Evolutionary conservation across 2,113 vertebrate species (phyloP).

Genomic region (Lethenteron reissneri): DNA sequence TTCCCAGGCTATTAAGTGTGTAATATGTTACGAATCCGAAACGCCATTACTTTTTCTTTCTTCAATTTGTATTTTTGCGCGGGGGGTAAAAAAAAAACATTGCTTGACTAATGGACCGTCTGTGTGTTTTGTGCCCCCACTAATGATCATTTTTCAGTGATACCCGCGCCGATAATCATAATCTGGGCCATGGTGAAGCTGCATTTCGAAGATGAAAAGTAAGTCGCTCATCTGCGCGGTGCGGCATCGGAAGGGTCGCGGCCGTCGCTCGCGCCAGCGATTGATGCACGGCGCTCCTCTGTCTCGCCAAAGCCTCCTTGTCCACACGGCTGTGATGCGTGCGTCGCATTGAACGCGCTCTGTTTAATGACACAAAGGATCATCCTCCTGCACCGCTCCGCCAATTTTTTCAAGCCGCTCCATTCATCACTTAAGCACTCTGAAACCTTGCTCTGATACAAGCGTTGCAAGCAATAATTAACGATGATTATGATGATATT

Average conservation of each 20-base stretch:
- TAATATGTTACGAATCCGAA: not conserved
- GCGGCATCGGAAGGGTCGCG: not conserved
- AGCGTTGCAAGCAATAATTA: too few species aligned
- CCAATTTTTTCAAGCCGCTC: not conserved
- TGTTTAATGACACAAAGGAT: not conserved
- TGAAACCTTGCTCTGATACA: too few species aligned
- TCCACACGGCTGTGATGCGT: not conserved
- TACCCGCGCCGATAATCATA: constrained; percentile 62
- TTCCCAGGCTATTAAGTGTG: not conserved
- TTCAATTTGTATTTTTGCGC: too few species aligned
- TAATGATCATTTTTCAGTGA: constrained; percentile 25
- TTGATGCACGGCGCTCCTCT: not conserved
- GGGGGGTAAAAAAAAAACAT: too few species aligned
- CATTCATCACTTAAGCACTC: not conserved
- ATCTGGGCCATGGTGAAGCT: constrained; percentile 67
- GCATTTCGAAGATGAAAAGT: constrained; percentile 75
- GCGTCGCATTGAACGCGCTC: not conserved
- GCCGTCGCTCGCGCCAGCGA: not conserved
- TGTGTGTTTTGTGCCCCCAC: too few species aligned
- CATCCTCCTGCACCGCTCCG: not conserved
- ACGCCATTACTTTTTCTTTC: not conserved
- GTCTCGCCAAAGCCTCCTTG: not conserved
- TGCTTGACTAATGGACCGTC: too few species aligned
- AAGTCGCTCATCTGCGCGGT: constrained; percentile 20
- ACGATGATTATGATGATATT: too few species aligned